A percentile compares a stretch with the other conserved stretches of the same genome.
phyloP scores from a whole-genome alignment of 2,113 vertebrate genomes.

The Zosterops japonicus region DNA sequence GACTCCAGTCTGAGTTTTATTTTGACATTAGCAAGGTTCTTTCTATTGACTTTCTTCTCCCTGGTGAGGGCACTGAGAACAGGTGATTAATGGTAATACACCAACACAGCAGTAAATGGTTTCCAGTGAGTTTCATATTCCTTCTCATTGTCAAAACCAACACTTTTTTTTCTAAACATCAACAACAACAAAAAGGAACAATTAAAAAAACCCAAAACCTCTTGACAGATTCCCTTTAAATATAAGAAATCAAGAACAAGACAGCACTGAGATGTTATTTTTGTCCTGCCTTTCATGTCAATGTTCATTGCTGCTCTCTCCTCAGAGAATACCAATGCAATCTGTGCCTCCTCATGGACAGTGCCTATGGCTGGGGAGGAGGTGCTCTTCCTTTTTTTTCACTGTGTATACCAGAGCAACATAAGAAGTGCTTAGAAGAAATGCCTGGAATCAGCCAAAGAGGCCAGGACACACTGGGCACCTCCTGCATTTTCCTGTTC shows the following conservation, averaged over 20 bases:
- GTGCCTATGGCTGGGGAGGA: neutral
- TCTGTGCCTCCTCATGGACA: neutral
- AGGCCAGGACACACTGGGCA: neutral
- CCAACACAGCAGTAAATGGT: neutral
- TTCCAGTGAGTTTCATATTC: neutral
- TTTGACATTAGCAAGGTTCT: neutral
- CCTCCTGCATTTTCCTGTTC: neutral
- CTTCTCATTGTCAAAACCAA: neutral
- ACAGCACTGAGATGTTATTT: neutral
- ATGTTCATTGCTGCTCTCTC: slow-evolving; percentile 7
- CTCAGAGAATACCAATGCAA: neutral
- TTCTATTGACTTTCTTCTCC: neutral
- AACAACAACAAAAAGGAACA: neutral
- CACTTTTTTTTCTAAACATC: neutral
- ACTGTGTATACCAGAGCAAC: neutral
- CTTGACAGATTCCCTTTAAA: slow-evolving; percentile 17
- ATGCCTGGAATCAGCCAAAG: neutral
- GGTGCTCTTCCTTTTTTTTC: neutral
- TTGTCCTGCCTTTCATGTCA: neutral
- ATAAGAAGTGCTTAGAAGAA: neutral
- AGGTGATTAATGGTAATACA: neutral
- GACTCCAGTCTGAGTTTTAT: neutral
- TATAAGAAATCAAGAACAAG: neutral
- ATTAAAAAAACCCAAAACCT: neutral
- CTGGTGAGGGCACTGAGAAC: neutral